These are phyloP conservation scores for Drosophila ambigua DNA, from an alignment of 1,140 invertebrate species.

Conservation along the genomic window DNA sequence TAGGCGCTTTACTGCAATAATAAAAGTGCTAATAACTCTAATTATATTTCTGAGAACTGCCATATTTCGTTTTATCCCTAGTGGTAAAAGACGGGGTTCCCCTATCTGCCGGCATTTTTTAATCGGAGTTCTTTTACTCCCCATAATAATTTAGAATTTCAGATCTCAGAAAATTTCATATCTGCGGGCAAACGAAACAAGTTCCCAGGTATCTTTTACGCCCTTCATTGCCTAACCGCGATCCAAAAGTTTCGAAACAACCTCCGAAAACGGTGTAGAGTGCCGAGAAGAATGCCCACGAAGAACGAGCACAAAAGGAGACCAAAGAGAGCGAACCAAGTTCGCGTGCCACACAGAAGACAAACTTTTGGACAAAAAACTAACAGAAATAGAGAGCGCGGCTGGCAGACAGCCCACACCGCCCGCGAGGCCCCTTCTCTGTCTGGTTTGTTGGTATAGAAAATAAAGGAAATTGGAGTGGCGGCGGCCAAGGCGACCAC, in stretches of 20 bases:
- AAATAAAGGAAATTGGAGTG: constrained; percentile 51
- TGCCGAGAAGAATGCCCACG: constrained; percentile 14
- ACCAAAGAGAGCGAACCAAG: constrained; percentile 32
- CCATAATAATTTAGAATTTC: too few relatives aligned
- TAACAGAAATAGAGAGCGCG: constrained; percentile 36
- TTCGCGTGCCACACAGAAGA: constrained; percentile 51
- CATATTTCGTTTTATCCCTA: too few relatives aligned
- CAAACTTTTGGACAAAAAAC: constrained; percentile 21
- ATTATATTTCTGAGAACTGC: too few relatives aligned
- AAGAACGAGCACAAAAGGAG: constrained; percentile 32
- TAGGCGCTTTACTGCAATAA: too few relatives aligned
- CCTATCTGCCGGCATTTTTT: too few relatives aligned
- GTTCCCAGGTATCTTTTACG: constrained; percentile 37
- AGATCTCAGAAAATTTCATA: constrained; percentile 12
- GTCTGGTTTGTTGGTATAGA: constrained; percentile 37
- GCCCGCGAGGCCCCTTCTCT: not conserved
- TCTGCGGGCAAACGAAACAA: constrained; percentile 25
- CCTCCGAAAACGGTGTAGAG: constrained; percentile 34
- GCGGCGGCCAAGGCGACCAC: constrained; percentile 15
- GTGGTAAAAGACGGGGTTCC: too few relatives aligned
- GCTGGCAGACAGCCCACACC: constrained; percentile 4
- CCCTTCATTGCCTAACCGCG: constrained; percentile 6
- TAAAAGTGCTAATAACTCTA: too few relatives aligned
- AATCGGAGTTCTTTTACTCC: too few relatives aligned
- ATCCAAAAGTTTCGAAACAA: constrained; percentile 27